Percentiles rank a stretch among this genome's conserved stretches.
Evolutionary conservation across 37 sponge, comb jelly and placozoan genomes (phyloP).

Genomic region (Haliclona indistincta): DNA sequence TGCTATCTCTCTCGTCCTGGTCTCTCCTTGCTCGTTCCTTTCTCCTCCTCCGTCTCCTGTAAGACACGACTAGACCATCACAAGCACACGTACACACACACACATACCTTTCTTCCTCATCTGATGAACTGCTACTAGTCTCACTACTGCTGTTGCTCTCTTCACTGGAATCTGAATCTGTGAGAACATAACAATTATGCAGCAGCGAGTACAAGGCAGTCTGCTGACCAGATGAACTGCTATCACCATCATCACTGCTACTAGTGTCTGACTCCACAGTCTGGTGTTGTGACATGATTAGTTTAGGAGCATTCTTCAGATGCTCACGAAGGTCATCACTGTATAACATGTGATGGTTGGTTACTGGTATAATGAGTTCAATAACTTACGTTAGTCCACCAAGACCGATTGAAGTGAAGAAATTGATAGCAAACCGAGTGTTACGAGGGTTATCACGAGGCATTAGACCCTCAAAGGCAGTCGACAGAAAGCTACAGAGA

Average conservation of each 20-base stretch:
- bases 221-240: conserved; percentile 1
- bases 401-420: conserved; percentile 98
- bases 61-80: not conserved
- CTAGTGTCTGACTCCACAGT: conserved; percentile 28
- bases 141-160: not conserved
- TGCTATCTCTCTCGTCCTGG: too few relatives aligned
- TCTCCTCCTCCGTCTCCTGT: too few relatives aligned
- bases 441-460: conserved; percentile 92
- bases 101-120: not conserved
- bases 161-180: not conserved
- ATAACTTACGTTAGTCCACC: conserved; percentile 91
- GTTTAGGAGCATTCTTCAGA: conserved; percentile 88
- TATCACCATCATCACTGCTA: not conserved
- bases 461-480: conserved; percentile 89
- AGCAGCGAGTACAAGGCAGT: not conserved
- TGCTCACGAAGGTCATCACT: conserved; percentile 93
- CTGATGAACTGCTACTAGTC: not conserved
- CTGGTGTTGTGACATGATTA: conserved; percentile 79
- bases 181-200: not conserved
- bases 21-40: not conserved
- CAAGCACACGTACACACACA: not conserved
- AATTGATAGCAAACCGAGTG: conserved; percentile 97
- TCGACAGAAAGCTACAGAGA: conserved; percentile 54
- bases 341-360: not conserved
- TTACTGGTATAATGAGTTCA: not conserved